phyloP scores from a whole-genome alignment of 1,140 invertebrate species.

The Solen grandis region DNA sequence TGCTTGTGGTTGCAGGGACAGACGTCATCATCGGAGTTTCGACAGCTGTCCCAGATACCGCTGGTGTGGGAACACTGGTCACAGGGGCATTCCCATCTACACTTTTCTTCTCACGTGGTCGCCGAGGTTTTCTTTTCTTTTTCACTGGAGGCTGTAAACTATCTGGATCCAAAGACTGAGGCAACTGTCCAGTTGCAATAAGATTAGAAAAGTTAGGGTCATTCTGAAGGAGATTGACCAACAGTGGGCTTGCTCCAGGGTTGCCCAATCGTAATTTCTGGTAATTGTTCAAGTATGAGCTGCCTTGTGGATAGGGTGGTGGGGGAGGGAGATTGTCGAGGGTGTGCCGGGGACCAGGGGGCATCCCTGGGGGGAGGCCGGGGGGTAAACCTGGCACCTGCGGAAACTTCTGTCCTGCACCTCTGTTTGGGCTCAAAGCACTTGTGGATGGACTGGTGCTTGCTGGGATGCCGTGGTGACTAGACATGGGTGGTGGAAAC shows the following conservation, averaged over 20 bases:
- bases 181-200: conserved; percentile 58
- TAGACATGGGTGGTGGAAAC: conserved; percentile 43
- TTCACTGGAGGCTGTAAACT: conserved; percentile 62
- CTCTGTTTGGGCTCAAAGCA: conserved; percentile 44
- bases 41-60: conserved; percentile 25
- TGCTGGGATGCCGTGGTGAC: conserved; percentile 61
- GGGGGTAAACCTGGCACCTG: conserved; percentile 55
- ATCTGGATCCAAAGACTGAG: conserved; percentile 73
- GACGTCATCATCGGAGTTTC: conserved; percentile 12
- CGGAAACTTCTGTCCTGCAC: conserved; percentile 52
- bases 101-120: conserved; percentile 66
- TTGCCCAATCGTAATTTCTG: conserved; percentile 51
- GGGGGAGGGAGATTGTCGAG: conserved; percentile 71
- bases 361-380: conserved; percentile 58
- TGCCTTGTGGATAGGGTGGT: conserved; percentile 73
- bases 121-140: conserved; percentile 71
- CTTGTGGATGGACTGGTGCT: conserved; percentile 52
- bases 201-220: conserved; percentile 81
- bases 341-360: conserved; percentile 54
- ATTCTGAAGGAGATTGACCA: conserved; percentile 95
- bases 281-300: conserved; percentile 69
- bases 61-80: conserved; percentile 68
- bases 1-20: neutral
- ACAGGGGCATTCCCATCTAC: conserved; percentile 65
- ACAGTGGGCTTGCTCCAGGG: conserved; percentile 87